Evolutionary conservation across 2,888 invertebrate genomes (phyloP).

Genomic region (Cylindroiulus punctatus): DNA sequence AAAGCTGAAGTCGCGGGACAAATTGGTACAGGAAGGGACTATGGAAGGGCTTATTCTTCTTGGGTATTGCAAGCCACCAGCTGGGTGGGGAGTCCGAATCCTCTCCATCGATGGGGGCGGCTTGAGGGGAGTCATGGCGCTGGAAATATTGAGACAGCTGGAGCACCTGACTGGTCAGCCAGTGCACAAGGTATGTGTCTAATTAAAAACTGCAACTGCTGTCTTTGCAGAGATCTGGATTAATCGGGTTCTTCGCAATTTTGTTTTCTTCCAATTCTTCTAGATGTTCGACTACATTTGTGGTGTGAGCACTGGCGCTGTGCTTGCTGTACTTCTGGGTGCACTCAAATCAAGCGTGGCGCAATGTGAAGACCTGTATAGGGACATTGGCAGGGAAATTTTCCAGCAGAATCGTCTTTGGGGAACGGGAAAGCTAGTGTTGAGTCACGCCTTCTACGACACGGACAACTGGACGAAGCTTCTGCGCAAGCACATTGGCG

Average conservation of each 20-base stretch:
- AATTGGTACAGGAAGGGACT: constrained; percentile 65
- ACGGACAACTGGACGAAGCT: constrained; percentile 83
- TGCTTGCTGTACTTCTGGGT: constrained; percentile 79
- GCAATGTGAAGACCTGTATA: constrained; percentile 73
- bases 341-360: constrained; percentile 72
- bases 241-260: too few species aligned
- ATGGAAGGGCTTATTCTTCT: constrained; percentile 75
- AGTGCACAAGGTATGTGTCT: constrained; percentile 72
- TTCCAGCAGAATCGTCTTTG: constrained; percentile 74
- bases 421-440: constrained; percentile 81
- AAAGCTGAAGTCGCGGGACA: constrained; percentile 63
- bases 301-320: constrained; percentile 86
- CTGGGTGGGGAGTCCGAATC: constrained; percentile 79
- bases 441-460: constrained; percentile 89
- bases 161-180: constrained; percentile 73
- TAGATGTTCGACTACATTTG: constrained; percentile 82
- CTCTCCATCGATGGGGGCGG: constrained; percentile 92
- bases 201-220: constrained; percentile 65
- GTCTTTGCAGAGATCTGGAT: too few species aligned
- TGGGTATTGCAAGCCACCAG: constrained; percentile 77
- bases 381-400: constrained; percentile 72
- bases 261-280: background rate
- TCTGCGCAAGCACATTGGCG: constrained; percentile 65
- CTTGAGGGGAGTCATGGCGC: constrained; percentile 82
- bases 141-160: constrained; percentile 81